These are phyloP conservation scores for Drosophila grimshawi DNA, from an alignment of 1,140 invertebrate species.

Conservation along the genomic window DNA sequence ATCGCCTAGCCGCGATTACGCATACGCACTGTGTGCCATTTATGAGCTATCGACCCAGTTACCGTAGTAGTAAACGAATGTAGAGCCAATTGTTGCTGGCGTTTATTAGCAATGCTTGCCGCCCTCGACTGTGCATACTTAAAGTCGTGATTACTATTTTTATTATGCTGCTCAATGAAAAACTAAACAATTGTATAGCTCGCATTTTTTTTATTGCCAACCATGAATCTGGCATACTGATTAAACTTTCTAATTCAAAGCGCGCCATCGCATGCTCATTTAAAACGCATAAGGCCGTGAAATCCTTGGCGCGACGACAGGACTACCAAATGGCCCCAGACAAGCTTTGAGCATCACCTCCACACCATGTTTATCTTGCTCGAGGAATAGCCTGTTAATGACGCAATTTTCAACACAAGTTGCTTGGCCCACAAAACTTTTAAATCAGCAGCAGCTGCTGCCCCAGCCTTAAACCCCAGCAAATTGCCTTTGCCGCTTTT, in stretches of 20 bases:
- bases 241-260: conserved; percentile 68
- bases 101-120: conserved; percentile 19
- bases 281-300: conserved; percentile 71
- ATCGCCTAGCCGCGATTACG: conserved; percentile 42
- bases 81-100: conserved; percentile 23
- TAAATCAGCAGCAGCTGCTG: conserved; percentile 22
- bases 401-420: conserved; percentile 72
- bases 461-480: conserved; percentile 35
- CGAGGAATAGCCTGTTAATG: conserved; percentile 79
- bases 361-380: conserved; percentile 48
- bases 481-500: conserved; percentile 50
- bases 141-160: conserved; percentile 3
- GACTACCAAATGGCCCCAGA: conserved; percentile 63
- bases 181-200: conserved; percentile 52
- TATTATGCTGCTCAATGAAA: neutral
- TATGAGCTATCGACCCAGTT: conserved; percentile 34
- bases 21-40: conserved; percentile 49
- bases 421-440: conserved; percentile 41
- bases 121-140: neutral
- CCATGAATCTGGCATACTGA: conserved; percentile 51
- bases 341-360: conserved; percentile 1
- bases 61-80: conserved; percentile 20
- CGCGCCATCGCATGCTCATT: conserved; percentile 56
- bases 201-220: conserved; percentile 48
- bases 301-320: conserved; percentile 57